Percentiles rank a stretch among this genome's conserved stretches.
Conservation (phyloP, 2,888 invertebrate genomes). For the Mythimna lalbum region DNA sequence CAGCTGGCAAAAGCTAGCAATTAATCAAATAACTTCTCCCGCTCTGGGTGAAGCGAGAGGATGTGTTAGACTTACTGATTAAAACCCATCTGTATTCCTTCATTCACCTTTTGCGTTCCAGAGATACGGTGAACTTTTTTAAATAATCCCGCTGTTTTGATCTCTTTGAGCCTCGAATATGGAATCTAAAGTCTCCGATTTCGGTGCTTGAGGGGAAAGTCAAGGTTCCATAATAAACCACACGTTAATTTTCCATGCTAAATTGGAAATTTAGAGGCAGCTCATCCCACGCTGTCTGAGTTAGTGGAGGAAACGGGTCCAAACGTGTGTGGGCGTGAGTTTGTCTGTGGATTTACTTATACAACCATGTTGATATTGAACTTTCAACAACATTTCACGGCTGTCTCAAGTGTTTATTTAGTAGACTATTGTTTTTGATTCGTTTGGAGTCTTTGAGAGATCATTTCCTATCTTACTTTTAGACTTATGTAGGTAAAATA, state of each 20-base stretch:
- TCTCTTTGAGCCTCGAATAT: neutral
- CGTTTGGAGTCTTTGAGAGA: neutral
- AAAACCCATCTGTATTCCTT: too few relatives aligned
- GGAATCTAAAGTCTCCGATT: slow-evolving; percentile 2
- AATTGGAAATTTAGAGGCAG: slow-evolving; percentile 53
- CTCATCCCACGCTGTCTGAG: slow-evolving; percentile 42
- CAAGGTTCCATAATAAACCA: slow-evolving; percentile 24
- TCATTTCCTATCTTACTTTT: neutral
- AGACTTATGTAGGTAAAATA: neutral
- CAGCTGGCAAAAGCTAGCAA: too few relatives aligned
- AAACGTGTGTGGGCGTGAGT: slow-evolving; percentile 29
- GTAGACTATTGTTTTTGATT: slow-evolving; percentile 1
- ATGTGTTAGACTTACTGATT: too few relatives aligned
- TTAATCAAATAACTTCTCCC: too few relatives aligned
- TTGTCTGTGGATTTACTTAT: slow-evolving; percentile 8
- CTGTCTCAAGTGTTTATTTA: slow-evolving; percentile 16
- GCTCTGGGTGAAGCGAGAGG: too few relatives aligned
- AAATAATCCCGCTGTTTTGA: too few relatives aligned
- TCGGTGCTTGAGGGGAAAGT: slow-evolving; percentile 24
- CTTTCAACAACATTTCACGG: slow-evolving; percentile 25
- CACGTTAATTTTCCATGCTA: slow-evolving; percentile 55
- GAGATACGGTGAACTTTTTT: too few relatives aligned
- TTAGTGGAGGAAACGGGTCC: slow-evolving; percentile 23
- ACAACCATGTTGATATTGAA: slow-evolving; percentile 13
- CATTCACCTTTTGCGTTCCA: too few relatives aligned